These are phyloP conservation scores for Megaceryle torquata DNA, from an alignment of 2,113 vertebrate genomes.

Conservation along the genomic window DNA sequence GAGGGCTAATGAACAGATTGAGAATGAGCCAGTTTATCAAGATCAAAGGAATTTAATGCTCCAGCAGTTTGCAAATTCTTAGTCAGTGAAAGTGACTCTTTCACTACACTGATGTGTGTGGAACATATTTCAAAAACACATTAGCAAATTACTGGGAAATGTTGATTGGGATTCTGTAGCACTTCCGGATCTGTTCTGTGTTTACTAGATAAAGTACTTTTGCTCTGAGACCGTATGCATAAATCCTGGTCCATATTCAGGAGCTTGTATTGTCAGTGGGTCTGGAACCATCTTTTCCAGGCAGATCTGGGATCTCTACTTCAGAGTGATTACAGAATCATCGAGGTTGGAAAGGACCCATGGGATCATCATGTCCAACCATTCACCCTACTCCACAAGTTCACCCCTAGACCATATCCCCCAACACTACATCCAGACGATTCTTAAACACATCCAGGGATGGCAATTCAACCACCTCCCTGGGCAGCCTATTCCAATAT, in stretches of 20 bases:
- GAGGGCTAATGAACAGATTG: constrained; percentile 14
- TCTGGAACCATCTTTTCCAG: background rate
- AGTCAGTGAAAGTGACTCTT: constrained; percentile 28
- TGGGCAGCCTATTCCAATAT: too few species aligned
- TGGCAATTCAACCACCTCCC: too few species aligned
- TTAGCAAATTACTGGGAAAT: background rate
- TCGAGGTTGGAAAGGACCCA: too few species aligned
- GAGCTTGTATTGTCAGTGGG: background rate
- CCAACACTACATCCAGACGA: too few species aligned
- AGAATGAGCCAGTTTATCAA: constrained; percentile 8
- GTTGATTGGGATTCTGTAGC: background rate
- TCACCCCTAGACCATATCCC: too few species aligned
- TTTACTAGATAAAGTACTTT: background rate
- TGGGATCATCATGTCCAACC: too few species aligned
- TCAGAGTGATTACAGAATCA: background rate
- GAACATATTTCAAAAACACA: background rate
- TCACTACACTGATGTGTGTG: background rate
- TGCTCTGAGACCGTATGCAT: background rate
- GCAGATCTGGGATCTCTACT: background rate
- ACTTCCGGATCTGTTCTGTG: background rate
- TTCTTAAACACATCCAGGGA: too few species aligned
- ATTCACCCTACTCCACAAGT: too few species aligned
- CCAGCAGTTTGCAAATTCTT: constrained; percentile 30
- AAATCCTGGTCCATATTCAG: background rate
- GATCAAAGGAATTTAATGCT: constrained; percentile 39